These are phyloP conservation scores for Lithophane semibrunnea DNA, from an alignment of 2,888 invertebrate genomes.

Conservation along the genomic window DNA sequence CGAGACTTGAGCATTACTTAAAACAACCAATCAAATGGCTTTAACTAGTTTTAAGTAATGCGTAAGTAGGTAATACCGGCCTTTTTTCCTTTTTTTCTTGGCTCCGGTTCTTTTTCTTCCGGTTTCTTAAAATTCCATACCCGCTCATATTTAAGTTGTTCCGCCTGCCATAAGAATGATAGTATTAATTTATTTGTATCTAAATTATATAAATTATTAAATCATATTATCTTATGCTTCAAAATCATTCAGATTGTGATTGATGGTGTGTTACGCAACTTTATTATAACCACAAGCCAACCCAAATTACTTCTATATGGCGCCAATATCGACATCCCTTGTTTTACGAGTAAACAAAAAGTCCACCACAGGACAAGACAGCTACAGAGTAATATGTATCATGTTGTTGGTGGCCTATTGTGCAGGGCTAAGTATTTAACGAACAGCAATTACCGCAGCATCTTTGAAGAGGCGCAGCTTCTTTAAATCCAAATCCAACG, in stretches of 20 bases:
- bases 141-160: constrained; percentile 69
- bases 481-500: constrained; percentile 71
- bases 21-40: neutral
- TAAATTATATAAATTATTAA: neutral
- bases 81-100: constrained; percentile 52
- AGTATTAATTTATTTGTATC: constrained; percentile 16
- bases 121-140: constrained; percentile 65
- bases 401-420: neutral
- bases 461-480: constrained; percentile 73
- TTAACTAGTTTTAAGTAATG: constrained; percentile 20
- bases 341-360: neutral
- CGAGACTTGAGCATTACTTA: neutral
- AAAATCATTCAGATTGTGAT: no score
- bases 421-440: constrained; percentile 7
- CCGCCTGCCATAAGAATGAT: constrained; percentile 69
- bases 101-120: constrained; percentile 51
- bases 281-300: neutral
- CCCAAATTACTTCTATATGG: no score
- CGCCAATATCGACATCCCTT: neutral
- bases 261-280: no score
- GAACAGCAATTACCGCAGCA: constrained; percentile 72
- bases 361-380: neutral
- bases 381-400: neutral
- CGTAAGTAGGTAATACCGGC: constrained; percentile 28
- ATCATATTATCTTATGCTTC: neutral